Base-by-base conservation (phyloP, 1,140 invertebrate species). In the Stenopsyche tienmushanensis region DNA sequence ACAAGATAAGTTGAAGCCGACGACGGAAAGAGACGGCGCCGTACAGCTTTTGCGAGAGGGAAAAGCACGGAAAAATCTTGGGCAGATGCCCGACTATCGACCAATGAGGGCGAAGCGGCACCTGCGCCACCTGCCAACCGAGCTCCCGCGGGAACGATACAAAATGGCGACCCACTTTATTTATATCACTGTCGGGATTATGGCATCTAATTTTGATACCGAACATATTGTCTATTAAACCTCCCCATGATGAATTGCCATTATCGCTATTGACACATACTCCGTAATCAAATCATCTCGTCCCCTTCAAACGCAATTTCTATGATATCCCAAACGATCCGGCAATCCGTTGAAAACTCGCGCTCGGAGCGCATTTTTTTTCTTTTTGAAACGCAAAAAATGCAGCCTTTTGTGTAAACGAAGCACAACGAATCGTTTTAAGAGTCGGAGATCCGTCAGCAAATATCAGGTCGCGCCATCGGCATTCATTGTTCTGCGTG, bases 141-240 rank as follows among this genome's bases (percentile, higher is more conserved):
- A 29, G 17, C 39, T 39, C 57, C 57, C 17, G 41, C 29, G 57
- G 57, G 41, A 34, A 21, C 17, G 10, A 45, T 13, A 60, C 57
- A 60, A 60, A 60, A 60, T 60, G 57, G 57, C 57, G 7, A 47
- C 57, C 54, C 10, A n/a, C n/a, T n/a, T n/a, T n/a, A n/a, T n/a
- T n/a, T n/a, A n/a, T 39, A 39, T n/a, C 34, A n/a, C n/a, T n/a
- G n/a, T n/a, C 34, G n/a, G 34, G 34, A 39, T 39, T 39, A 39
- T n/a, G n/a, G n/a, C n/a, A n/a, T n/a, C n/a, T n/a, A n/a, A n/a
- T n/a, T n/a, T 8, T 39, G 34, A 8, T n/a, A 39, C 34, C 7
- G 7, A n/a, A 39, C n/a, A 39, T 39, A 39, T 39, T 39, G n/a
- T 7, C 34, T 39, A 39, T 8, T 39, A 39, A 39, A n/a, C 34